Percentiles rank a stretch among this genome's conserved stretches.
Evolutionary conservation across 2,888 invertebrate genomes (phyloP).

Genomic region (Tolmerus cingulatus): DNA sequence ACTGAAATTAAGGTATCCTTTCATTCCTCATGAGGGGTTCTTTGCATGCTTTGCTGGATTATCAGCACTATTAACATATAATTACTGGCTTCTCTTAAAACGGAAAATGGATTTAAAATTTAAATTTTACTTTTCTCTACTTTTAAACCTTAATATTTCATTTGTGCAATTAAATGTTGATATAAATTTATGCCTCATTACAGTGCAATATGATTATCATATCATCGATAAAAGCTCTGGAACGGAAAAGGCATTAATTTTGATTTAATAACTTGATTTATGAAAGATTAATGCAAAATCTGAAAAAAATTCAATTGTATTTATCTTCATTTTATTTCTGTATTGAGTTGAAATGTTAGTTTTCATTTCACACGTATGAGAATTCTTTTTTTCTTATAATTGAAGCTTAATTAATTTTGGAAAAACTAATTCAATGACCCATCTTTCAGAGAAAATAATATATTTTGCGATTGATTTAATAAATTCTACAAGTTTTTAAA

Average conservation of each 20-base stretch:
- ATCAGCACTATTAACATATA: neutral
- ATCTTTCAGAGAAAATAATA: no score
- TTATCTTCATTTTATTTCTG: neutral
- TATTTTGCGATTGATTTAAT: no score
- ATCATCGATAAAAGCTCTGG: neutral
- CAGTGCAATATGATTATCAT: neutral
- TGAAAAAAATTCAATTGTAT: no score
- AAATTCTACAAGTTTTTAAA: no score
- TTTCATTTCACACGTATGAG: no score
- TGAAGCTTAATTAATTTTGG: no score
- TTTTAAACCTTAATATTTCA: neutral
- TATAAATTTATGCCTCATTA: neutral
- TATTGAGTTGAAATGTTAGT: no score
- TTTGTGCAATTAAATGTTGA: no score
- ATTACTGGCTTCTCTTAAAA: no score
- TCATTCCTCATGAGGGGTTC: neutral
- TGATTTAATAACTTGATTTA: neutral
- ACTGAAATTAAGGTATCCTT: neutral
- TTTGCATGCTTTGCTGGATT: neutral
- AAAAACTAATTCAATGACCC: no score
- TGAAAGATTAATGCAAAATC: neutral
- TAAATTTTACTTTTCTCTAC: neutral
- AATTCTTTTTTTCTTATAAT: no score
- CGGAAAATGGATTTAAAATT: neutral
- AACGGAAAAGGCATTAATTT: neutral